Evolutionary conservation across 2,113 vertebrate species (phyloP).

Genomic region (Otus sunia): DNA sequence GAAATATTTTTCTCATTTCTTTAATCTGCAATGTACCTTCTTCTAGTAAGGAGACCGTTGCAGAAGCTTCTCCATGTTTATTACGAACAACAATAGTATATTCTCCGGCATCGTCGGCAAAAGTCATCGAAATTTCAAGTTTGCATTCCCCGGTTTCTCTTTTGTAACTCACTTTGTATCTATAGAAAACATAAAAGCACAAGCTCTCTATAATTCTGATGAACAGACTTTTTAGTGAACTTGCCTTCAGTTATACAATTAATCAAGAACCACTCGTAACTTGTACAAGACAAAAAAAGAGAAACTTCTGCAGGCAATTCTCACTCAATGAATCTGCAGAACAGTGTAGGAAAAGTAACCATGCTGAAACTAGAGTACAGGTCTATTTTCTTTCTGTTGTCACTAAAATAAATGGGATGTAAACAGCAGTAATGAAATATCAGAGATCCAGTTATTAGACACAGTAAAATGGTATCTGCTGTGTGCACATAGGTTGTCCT

Average conservation of each 20-base stretch:
- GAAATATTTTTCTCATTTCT: neutral
- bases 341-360: neutral
- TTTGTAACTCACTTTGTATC: conserved; percentile 92
- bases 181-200: conserved; percentile 50
- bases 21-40: conserved; percentile 80
- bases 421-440: neutral
- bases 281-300: neutral
- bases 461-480: neutral
- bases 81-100: conserved; percentile 90
- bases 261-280: neutral
- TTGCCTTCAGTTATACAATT: neutral
- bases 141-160: conserved; percentile 91
- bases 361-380: neutral
- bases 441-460: neutral
- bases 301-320: neutral
- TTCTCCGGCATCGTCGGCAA: conserved; percentile 97
- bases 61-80: conserved; percentile 87
- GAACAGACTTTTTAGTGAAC: neutral
- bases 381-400: neutral
- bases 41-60: conserved; percentile 86
- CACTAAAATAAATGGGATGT: neutral
- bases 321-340: neutral
- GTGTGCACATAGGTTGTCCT: neutral
- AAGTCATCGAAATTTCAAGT: conserved; percentile 97
- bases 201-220: neutral